Base-by-base conservation (phyloP, 2,113 vertebrate species). In the Romanogobio albipinnatus region DNA sequence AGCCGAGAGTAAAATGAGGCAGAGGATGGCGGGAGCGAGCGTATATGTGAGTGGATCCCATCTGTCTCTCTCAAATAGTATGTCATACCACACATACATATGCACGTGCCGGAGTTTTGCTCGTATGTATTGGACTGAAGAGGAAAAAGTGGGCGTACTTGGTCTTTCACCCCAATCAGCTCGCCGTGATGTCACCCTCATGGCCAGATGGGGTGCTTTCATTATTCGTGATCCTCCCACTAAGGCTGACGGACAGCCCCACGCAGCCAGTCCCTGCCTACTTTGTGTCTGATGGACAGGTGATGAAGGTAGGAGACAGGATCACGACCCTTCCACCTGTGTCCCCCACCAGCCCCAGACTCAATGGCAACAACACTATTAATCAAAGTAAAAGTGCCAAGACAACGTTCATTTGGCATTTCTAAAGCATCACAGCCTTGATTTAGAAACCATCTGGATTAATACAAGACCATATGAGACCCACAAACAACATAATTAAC, bases 161-260 rank as follows among this genome's bases (percentile, higher is more conserved):
- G 75, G 77, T 85, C 76, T 78, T 61, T 84, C 83, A 87, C 76
- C 64, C 24, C 89, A 86, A 80, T 83, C 90, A 90, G 61, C 75
- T 83, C 71, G 82, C 85, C 81, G 88, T 76, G 90, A 91, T 88
- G 86, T 82, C 61, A 61, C 62, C 84, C 39, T 81, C 62, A 33
- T 58, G 61, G 87, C 91, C 94, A 95, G 94, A 95, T 95, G 94
- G 94, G 93, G 90, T 92, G 91, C 94, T 88, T 92, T 86, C 89
- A 89, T 94, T 93, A 94, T 93, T 93, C 89, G 85, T 94, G 92
- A 94, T 92, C 94, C 93, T 91, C 89, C 58, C 89, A 81, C 86
- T 77, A 77, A 64, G 84, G 85, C 62, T 93, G 93, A 93, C 86
- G 90, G 93, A 94, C 91, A 92, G 90, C 87, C 86, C 83, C 71